Conservation (phyloP, 1,140 invertebrate species). For the Acromyrmex heyeri region DNA sequence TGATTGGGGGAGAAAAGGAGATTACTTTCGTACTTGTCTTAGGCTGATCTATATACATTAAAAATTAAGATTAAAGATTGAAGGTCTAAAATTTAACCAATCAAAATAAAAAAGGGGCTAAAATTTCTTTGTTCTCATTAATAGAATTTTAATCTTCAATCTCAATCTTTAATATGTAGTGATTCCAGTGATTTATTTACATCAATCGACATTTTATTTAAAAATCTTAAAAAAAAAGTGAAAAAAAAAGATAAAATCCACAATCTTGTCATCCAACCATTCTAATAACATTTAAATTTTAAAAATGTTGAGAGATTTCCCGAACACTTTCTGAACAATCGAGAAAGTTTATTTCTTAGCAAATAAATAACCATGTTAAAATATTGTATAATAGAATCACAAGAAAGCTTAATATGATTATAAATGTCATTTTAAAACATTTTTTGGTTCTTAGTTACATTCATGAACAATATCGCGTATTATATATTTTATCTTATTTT, state of each 20-base stretch:
- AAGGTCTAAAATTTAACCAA: too few relatives aligned
- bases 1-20: conserved; percentile 67
- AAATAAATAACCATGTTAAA: too few relatives aligned
- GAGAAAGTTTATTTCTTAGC: background rate
- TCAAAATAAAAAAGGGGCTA: too few relatives aligned
- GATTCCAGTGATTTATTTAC: conserved; percentile 52
- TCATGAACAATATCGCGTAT: background rate
- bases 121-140: too few relatives aligned
- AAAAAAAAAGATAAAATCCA: conserved; percentile 29
- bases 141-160: too few relatives aligned
- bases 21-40: conserved; percentile 77
- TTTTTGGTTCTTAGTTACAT: background rate
- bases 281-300: background rate
- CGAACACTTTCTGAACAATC: background rate
- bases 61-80: too few relatives aligned
- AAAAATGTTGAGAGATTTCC: background rate
- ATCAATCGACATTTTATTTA: conserved; percentile 74
- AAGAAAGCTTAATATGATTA: background rate
- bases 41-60: too few relatives aligned
- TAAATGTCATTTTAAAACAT: background rate
- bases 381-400: background rate
- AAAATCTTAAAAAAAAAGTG: conserved; percentile 42
- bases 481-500: background rate
- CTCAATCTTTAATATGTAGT: too few relatives aligned
- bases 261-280: too few relatives aligned